A percentile compares a stretch with the other conserved stretches of the same genome.
phyloP scores from a whole-genome alignment of 2,113 vertebrate genomes.

The Ranitomeya imitator region DNA sequence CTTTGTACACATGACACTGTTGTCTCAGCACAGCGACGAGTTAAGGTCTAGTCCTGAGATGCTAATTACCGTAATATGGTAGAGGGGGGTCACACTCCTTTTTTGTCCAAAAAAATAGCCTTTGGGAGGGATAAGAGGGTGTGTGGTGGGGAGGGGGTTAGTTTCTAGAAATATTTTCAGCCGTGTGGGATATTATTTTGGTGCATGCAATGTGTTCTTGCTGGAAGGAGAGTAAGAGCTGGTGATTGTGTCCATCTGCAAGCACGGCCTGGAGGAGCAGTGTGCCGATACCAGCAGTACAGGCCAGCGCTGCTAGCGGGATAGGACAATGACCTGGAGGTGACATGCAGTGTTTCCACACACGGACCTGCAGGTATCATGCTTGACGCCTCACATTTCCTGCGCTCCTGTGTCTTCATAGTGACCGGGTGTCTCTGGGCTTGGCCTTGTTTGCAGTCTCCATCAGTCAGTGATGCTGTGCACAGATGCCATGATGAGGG shows the following conservation, averaged over 20 bases:
- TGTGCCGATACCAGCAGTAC: neutral
- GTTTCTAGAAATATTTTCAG: no score
- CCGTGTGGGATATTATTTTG: neutral
- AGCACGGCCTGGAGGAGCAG: neutral
- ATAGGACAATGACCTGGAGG: neutral
- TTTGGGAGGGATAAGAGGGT: no score
- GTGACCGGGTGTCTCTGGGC: neutral
- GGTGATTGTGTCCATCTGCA: neutral
- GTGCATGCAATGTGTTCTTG: neutral
- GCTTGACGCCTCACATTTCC: neutral
- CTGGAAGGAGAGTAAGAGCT: neutral
- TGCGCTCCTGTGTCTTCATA: neutral
- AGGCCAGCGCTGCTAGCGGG: no score
- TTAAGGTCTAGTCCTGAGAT: neutral
- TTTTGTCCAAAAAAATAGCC: no score
- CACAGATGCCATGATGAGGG: constrained; percentile 7
- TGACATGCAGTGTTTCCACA: neutral
- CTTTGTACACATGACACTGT: neutral
- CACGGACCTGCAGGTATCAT: neutral
- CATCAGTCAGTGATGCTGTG: neutral
- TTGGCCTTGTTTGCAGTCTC: neutral
- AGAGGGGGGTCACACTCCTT: no score
- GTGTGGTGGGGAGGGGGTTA: no score
- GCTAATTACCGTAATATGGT: no score
- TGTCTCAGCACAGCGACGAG: neutral